Conservation (phyloP, 2,113 vertebrate genomes). For the Formicarius rufipectus region DNA sequence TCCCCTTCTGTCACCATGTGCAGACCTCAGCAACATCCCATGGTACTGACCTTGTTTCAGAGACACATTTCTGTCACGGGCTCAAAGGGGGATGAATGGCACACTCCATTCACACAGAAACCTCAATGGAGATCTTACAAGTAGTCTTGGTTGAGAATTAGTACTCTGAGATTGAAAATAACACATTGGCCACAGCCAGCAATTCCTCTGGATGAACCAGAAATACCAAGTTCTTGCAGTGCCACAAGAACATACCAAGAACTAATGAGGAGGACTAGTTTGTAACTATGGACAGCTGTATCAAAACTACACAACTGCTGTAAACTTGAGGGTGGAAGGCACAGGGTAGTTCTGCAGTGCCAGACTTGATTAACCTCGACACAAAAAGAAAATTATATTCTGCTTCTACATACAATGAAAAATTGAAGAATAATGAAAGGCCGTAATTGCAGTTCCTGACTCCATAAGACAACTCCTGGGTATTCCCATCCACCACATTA, state of each 20-base stretch:
- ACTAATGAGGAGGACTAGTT: not conserved
- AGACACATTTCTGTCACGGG: not conserved
- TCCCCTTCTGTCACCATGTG: rapidly evolving
- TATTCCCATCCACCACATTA: not conserved
- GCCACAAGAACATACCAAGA: not conserved
- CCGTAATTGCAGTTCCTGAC: not conserved
- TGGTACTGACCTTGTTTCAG: not conserved
- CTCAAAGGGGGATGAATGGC: rapidly evolving
- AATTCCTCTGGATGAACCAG: not conserved
- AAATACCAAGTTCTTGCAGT: not conserved
- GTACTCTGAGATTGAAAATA: not conserved
- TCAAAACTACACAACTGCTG: not conserved
- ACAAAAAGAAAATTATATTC: not conserved
- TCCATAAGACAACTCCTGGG: not conserved
- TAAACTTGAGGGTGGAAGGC: not conserved
- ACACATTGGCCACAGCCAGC: not conserved
- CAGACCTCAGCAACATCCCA: not conserved
- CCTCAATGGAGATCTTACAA: not conserved
- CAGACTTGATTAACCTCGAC: not conserved
- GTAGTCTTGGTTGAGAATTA: not conserved
- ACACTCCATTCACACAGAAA: not conserved
- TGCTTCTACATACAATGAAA: not conserved
- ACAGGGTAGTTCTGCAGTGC: not conserved
- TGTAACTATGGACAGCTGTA: not conserved
- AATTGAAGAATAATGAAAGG: not conserved